phyloP scores from a whole-genome alignment of 2,888 invertebrate species.

The Syrista parreyssii region DNA sequence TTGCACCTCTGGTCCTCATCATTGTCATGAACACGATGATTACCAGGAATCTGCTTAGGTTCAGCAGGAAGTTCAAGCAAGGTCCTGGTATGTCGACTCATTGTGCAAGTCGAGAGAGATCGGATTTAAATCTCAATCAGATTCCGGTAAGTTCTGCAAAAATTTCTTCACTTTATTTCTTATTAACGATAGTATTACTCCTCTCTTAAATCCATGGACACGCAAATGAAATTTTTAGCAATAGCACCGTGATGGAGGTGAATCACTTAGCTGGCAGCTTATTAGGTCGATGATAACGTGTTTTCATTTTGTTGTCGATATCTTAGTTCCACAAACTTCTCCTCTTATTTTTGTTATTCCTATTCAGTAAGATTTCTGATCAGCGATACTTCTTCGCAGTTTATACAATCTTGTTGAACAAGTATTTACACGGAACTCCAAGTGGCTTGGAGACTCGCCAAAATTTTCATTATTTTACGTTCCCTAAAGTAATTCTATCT shows the following conservation, averaged over 20 bases:
- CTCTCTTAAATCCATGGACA: no score
- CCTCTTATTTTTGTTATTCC: not conserved
- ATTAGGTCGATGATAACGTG: no score
- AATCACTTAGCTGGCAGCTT: no score
- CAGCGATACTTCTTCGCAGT: not conserved
- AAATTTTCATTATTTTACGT: not conserved
- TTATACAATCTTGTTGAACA: not conserved
- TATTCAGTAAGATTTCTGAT: not conserved
- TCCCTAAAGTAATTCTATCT: not conserved
- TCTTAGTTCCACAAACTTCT: not conserved
- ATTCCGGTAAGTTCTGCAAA: constrained; percentile 61
- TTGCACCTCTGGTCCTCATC: constrained; percentile 72
- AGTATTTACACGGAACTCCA: not conserved
- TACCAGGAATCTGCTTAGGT: constrained; percentile 68
- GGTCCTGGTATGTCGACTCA: constrained; percentile 43
- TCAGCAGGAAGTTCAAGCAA: constrained; percentile 65
- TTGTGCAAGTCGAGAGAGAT: constrained; percentile 30
- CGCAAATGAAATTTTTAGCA: no score
- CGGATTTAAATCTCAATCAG: constrained; percentile 65
- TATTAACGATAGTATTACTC: no score
- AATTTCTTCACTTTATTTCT: not conserved
- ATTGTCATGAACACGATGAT: constrained; percentile 75
- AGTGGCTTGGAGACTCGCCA: not conserved
- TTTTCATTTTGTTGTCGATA: no score
- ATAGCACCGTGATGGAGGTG: no score